Conservation (phyloP, 2,113 vertebrate species). For the Callocephalon fimbriatum region DNA sequence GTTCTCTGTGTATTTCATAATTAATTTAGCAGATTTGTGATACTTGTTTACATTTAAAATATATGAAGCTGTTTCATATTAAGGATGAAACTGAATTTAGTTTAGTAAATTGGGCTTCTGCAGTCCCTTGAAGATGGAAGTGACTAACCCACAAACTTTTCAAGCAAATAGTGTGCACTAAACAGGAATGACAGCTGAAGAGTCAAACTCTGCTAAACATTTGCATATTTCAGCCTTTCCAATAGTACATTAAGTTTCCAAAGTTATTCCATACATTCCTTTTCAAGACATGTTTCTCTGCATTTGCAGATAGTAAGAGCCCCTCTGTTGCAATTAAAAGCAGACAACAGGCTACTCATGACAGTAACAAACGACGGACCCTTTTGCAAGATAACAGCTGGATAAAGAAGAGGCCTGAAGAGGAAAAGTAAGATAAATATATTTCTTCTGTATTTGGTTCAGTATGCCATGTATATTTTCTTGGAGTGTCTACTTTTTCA, state of each 20-base stretch:
- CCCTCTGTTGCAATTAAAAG: constrained; percentile 53
- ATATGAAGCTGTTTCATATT: not conserved
- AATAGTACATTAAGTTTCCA: not conserved
- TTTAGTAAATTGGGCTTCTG: not conserved
- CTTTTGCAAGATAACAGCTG: constrained; percentile 91
- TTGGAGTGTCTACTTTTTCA: not conserved
- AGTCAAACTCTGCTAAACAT: not conserved
- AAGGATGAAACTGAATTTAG: not conserved
- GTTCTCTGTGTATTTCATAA: not conserved
- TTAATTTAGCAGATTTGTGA: not conserved
- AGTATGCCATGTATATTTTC: not conserved
- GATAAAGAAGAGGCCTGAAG: constrained; percentile 86
- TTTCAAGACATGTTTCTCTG: not conserved
- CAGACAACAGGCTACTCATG: constrained; percentile 75
- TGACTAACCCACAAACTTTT: not conserved
- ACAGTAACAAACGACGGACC: constrained; percentile 80
- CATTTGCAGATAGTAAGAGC: constrained; percentile 65
- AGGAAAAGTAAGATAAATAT: constrained; percentile 74
- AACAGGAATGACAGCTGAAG: not conserved
- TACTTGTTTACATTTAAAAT: not conserved
- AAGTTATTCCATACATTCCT: not conserved
- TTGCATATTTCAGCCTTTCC: not conserved
- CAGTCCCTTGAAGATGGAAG: not conserved
- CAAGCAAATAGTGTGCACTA: not conserved
- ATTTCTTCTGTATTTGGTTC: not conserved